Evolutionary conservation across 2,113 vertebrate genomes (phyloP), one percentile per base, ranked within the genome.

Genomic region (Tylochromis polylepis): DNA sequence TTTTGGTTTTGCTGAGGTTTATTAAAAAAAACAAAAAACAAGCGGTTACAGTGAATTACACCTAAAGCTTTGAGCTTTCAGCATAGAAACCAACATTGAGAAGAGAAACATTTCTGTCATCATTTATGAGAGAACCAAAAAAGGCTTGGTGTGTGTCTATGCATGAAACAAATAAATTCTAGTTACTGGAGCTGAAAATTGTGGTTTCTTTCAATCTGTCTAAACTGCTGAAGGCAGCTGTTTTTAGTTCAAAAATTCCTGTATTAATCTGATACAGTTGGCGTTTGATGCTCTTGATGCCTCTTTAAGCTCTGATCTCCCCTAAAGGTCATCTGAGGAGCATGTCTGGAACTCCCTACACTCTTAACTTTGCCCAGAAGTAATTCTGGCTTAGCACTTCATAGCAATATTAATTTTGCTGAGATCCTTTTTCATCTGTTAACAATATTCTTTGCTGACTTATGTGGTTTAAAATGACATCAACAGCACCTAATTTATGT

Each of bases 181-280:
- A 93, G 87, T 82, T 89, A 34, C n/a, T 34, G 9, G 12, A 57
- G 83, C 43, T 85, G 15, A 67, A 88, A 83, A 70, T 12, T 58
- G 34, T 84, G 79, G 51, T 65, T 62, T 79, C 27, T 55, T 70
- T 88, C 29, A 15, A 58, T 29, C 27, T 27, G 27, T 53, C 41
- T 83, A 81, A 70, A 18, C 75, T 62, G 85, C 55, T 84, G 16
- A 87, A 57, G 51, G 59, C 65, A 87, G 83, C 89, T 87, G 88
- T 85, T 87, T 89, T 85, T 82, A 88, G 65, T 85, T 75, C 31
- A 51, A 83, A 57, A 90, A 87, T 31, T n/a, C 6, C 15, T 27
- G 15, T 43, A 94, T 92, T 81, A 88, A 93, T 92, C 46, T 90
- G 85, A 93, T 82, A 91, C 65, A 58, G 65, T 67, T 62, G 51